These are phyloP conservation scores for Grus americana DNA, from an alignment of 2,113 vertebrate genomes.

Conservation along the genomic window DNA sequence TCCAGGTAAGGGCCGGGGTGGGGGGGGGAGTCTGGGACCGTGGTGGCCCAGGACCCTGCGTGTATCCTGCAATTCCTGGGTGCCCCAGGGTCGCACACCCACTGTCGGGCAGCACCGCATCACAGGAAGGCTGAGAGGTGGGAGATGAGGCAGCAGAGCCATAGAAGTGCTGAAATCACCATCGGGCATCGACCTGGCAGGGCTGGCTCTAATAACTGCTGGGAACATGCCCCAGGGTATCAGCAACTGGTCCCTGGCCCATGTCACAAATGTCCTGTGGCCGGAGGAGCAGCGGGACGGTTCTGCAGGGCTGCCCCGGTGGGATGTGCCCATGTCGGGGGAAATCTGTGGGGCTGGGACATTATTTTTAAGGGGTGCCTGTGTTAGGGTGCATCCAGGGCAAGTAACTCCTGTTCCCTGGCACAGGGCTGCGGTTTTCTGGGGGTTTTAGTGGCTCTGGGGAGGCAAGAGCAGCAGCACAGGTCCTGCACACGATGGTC, in stretches of 20 bases:
- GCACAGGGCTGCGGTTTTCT: not conserved
- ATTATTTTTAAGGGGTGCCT: not conserved
- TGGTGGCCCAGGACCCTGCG: not conserved
- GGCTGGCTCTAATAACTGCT: not conserved
- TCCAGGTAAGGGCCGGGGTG: slow-evolving; percentile 6
- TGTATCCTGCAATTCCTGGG: not conserved
- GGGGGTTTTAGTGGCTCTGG: not conserved
- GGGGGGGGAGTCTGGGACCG: not conserved
- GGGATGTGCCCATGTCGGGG: not conserved
- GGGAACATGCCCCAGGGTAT: not conserved
- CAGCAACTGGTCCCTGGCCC: not conserved
- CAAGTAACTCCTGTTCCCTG: not conserved
- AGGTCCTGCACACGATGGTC: not conserved
- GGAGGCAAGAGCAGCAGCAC: fast-evolving
- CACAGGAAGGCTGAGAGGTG: not conserved
- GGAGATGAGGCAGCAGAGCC: not conserved
- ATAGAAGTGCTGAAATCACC: slow-evolving; percentile 21
- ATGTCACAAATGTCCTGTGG: fast-evolving
- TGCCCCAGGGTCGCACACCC: fast-evolving
- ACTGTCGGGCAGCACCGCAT: not conserved
- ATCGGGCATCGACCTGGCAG: not conserved
- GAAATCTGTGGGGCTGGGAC: not conserved
- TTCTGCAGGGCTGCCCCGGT: not conserved
- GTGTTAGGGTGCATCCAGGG: not conserved
- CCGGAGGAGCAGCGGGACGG: not conserved